A percentile compares a stretch with the other conserved stretches of the same genome.
Conservation (phyloP, 2,888 invertebrate species). For the Synergus laeviventris region DNA sequence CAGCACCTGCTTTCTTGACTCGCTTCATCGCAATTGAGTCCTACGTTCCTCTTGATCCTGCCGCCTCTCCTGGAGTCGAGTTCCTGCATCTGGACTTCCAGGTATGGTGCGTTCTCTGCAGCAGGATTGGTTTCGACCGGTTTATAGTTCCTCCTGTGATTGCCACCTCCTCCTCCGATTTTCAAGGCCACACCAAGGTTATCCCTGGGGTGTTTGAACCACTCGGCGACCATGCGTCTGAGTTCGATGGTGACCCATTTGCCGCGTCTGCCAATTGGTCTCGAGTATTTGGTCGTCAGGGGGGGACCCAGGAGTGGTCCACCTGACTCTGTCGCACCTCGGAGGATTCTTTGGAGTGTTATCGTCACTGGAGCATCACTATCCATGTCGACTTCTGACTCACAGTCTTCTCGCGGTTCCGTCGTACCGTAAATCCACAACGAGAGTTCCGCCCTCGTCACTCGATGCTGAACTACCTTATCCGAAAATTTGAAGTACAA, state of each 20-base stretch:
- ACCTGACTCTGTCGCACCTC: constrained; percentile 72
- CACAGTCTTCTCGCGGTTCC: constrained; percentile 55
- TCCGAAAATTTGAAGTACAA: constrained; percentile 86
- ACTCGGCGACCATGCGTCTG: constrained; percentile 85
- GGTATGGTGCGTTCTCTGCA: constrained; percentile 79
- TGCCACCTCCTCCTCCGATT: constrained; percentile 77
- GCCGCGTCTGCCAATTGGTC: constrained; percentile 77
- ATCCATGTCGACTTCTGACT: constrained; percentile 68
- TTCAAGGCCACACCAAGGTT: constrained; percentile 88
- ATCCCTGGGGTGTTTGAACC: constrained; percentile 85
- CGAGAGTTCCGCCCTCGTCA: constrained; percentile 84
- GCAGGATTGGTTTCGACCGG: constrained; percentile 83
- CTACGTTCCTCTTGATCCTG: constrained; percentile 86
- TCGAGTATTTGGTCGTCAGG: constrained; percentile 69
- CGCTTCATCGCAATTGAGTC: constrained; percentile 89
- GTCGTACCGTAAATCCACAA: constrained; percentile 80
- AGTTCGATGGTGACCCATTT: constrained; percentile 87
- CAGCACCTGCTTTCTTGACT: constrained; percentile 92
- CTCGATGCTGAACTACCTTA: constrained; percentile 83
- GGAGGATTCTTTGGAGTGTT: constrained; percentile 78
- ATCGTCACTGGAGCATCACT: constrained; percentile 73
- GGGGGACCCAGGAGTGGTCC: constrained; percentile 68
- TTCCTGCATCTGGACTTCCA: constrained; percentile 79
- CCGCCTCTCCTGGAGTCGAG: constrained; percentile 79
- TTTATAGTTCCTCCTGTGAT: constrained; percentile 76